These are phyloP conservation scores for Chrysocyon brachyurus DNA, from an alignment of 2,797 vertebrate genomes.

Conservation along the genomic window DNA sequence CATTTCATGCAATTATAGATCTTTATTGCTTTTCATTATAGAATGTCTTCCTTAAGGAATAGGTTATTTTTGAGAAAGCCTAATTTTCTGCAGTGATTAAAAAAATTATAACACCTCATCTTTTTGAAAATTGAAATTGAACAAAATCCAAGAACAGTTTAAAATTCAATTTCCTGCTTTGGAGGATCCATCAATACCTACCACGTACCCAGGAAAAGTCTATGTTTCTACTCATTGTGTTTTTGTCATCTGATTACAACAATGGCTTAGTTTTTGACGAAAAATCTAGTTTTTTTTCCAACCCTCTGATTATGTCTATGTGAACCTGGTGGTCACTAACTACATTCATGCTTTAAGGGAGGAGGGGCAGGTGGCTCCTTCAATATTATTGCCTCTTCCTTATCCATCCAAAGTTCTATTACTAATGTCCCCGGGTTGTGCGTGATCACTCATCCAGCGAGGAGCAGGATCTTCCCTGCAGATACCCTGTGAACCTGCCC, in stretches of 20 bases:
- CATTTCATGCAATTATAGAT: conserved; percentile 70
- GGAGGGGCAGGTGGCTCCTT: not conserved
- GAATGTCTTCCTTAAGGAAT: conserved; percentile 64
- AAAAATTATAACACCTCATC: conserved; percentile 55
- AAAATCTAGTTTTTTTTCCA: not conserved
- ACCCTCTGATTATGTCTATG: not conserved
- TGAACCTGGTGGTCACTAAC: not conserved
- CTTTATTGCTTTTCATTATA: conserved; percentile 72
- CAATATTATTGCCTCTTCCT: not conserved
- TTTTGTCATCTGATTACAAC: conserved; percentile 51
- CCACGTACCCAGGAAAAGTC: not conserved
- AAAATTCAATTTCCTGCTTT: conserved; percentile 56
- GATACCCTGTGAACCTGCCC: not conserved
- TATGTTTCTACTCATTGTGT: not conserved
- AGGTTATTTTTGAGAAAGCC: conserved; percentile 44
- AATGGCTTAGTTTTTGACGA: conserved; percentile 38
- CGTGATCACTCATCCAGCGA: not conserved
- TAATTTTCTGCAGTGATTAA: conserved; percentile 67
- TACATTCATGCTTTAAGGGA: not conserved
- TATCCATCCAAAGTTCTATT: not conserved
- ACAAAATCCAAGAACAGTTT: conserved; percentile 57
- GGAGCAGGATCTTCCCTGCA: not conserved
- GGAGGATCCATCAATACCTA: not conserved
- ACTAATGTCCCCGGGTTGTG: no score
- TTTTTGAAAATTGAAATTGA: conserved; percentile 72